These are phyloP conservation scores for Passer montanus DNA, from an alignment of 2,113 vertebrate species.

Conservation along the genomic window DNA sequence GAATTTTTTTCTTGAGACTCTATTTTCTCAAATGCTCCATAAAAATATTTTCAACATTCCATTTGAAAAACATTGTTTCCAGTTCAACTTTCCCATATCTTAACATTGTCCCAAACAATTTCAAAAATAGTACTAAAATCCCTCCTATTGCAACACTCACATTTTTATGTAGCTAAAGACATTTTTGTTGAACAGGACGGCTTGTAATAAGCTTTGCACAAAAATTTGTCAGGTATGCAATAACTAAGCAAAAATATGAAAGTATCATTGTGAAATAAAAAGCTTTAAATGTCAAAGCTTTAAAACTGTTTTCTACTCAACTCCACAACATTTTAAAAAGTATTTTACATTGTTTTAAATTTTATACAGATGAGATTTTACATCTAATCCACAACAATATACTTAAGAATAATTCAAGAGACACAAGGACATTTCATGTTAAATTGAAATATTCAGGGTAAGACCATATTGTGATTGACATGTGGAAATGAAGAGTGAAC, in stretches of 20 bases:
- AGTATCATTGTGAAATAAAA: background rate
- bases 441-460: background rate
- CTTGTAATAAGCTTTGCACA: background rate
- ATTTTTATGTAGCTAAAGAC: background rate
- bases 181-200: background rate
- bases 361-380: background rate
- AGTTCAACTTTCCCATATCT: background rate
- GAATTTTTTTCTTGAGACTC: background rate
- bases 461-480: background rate
- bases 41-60: background rate
- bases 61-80: background rate
- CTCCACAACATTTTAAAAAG: background rate
- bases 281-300: background rate
- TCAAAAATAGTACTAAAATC: background rate
- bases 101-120: background rate
- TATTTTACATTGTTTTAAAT: background rate
- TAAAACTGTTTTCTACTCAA: background rate
- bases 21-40: background rate
- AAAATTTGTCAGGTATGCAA: background rate
- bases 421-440: background rate
- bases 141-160: background rate
- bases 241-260: background rate
- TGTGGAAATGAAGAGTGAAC: background rate
- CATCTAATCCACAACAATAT: background rate
- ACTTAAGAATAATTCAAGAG: background rate